Conservation (phyloP, 2,797 vertebrate genomes). For the Schizopygopsis malacanthus region DNA sequence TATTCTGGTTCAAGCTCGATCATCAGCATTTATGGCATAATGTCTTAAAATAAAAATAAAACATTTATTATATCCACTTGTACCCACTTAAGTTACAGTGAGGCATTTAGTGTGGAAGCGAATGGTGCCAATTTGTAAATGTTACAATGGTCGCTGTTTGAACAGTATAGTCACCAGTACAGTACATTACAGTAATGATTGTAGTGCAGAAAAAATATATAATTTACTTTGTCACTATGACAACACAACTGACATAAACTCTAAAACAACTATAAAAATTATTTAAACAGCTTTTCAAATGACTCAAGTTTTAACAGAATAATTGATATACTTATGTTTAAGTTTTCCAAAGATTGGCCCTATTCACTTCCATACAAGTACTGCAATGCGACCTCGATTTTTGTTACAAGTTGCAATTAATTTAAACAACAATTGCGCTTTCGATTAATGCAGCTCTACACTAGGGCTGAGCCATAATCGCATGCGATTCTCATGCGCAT, state of each 20-base stretch:
- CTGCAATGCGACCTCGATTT: not conserved
- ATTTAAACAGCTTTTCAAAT: not conserved
- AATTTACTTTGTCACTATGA: not conserved
- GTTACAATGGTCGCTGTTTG: slow-evolving; percentile 62
- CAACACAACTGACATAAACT: not conserved
- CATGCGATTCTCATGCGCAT: too few species aligned
- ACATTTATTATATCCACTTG: not conserved
- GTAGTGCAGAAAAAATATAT: not conserved
- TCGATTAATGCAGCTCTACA: not conserved
- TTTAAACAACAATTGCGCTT: not conserved
- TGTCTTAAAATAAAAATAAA: not conserved
- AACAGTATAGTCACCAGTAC: slow-evolving; percentile 56
- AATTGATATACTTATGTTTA: not conserved
- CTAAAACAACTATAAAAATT: not conserved
- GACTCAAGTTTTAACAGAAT: not conserved
- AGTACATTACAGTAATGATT: not conserved
- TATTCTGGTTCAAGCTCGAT: not conserved
- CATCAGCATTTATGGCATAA: not conserved
- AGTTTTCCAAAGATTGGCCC: not conserved
- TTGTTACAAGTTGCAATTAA: not conserved
- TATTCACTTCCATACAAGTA: not conserved
- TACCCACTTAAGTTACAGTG: not conserved
- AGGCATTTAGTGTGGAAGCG: not conserved
- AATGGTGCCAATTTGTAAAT: not conserved
- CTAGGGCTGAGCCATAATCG: too few species aligned